Conservation (phyloP, 2,888 invertebrate species). For the Holacanthella duospinosa region DNA sequence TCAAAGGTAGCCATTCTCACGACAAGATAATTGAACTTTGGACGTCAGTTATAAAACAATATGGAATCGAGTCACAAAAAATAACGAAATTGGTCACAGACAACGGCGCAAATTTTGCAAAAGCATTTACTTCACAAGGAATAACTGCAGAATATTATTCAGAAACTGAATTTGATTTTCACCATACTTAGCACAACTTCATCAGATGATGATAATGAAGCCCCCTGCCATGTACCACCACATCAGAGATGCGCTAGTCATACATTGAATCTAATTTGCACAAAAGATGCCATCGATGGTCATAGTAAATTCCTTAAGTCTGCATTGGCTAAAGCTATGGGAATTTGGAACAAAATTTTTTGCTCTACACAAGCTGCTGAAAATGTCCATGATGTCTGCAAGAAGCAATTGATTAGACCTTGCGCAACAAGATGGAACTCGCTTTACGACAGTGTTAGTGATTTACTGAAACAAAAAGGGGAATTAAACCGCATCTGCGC, state of each 20-base stretch:
- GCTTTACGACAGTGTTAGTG: neutral
- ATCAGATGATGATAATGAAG: neutral
- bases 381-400: neutral
- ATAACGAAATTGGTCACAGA: neutral
- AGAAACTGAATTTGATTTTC: neutral
- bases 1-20: conserved; percentile 3
- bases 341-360: conserved; percentile 3
- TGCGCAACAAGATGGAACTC: conserved; percentile 6
- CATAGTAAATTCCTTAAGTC: neutral
- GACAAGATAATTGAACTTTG: no score
- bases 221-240: neutral
- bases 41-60: no score
- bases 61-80: neutral
- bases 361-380: conserved; percentile 4
- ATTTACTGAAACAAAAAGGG: neutral
- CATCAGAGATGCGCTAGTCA: conserved; percentile 7
- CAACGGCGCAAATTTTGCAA: conserved; percentile 8
- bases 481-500: neutral
- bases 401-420: neutral
- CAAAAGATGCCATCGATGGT: neutral
- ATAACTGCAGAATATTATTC: neutral
- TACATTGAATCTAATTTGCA: conserved; percentile 6
- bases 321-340: conserved; percentile 1
- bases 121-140: neutral
- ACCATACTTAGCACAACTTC: neutral